Evolutionary conservation across 2,113 vertebrate species (phyloP), one percentile per base, ranked within the genome.

Genomic region (Rhadina sibilatrix): DNA sequence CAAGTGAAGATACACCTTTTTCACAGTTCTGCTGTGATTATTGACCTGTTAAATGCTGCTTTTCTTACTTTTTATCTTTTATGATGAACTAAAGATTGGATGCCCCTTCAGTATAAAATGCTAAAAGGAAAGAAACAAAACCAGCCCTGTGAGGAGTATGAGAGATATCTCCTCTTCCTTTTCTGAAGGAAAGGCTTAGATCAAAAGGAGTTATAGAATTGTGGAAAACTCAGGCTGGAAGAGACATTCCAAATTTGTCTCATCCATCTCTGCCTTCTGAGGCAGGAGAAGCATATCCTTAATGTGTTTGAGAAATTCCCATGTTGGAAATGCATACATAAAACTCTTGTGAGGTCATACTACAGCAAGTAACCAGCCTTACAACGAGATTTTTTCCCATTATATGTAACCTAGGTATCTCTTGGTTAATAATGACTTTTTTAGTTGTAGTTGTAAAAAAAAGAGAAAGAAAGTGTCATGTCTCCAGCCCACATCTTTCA

Each of bases 21-120:
- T 82, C 84, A 90, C 44, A 74, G 64, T 30, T 91, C 42, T 77
- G 44, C 47, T 85, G 79, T 60, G 38, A 76, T 66, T 90, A 75
- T 10, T 74, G 83, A 90, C 71, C 85, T 88, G 22, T 56, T 93
- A 95, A 93, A 77, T 52, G 44, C 38, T 90, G 38, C 20, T 83
- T 91, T 65, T 93, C 44, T 91, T 76, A 63, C 57, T 53, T 87
- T 93, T 57, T 44, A 22, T 74, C 44, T 94, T 72, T 40, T 31
- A 10, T 33, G 35, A n/a, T 69, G 38, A 85, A 19, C n/a, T 77
- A 46, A 61, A 27, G n/a, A 46, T n/a, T 81, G 53, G 35, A 91
- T 76, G 9, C 11, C 35, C 33, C 46, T 77, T 91, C 25, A 27
- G n/a, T 69, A 50, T 22, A 50, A 76, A 78, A 72, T 1, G 7